Conservation (phyloP, 1,140 invertebrate genomes). For the Dermatophagoides farinae region DNA sequence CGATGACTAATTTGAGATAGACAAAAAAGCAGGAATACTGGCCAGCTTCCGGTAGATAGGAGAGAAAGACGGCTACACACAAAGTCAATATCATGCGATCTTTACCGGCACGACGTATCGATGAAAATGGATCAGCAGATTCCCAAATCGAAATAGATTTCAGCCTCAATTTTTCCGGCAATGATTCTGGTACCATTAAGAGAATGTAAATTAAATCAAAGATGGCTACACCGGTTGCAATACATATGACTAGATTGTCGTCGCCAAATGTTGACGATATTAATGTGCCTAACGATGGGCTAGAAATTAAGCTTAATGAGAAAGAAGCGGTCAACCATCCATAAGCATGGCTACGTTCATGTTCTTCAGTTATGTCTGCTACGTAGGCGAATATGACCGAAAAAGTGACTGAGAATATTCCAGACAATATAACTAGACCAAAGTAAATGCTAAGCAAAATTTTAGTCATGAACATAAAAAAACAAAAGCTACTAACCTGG, state of each 20-base stretch:
- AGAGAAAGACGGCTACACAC: constrained; percentile 89
- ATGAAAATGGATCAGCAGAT: constrained; percentile 89
- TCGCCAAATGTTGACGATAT: constrained; percentile 60
- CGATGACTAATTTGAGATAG: constrained; percentile 92
- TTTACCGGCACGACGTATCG: constrained; percentile 76
- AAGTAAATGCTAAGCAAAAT: constrained; percentile 69
- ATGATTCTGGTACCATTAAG: constrained; percentile 87
- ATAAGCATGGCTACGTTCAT: constrained; percentile 84
- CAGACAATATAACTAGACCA: constrained; percentile 95
- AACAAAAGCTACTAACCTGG: constrained; percentile 43
- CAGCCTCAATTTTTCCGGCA: constrained; percentile 74
- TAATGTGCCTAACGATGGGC: constrained; percentile 84
- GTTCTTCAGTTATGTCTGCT: constrained; percentile 94
- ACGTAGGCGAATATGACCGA: constrained; percentile 98
- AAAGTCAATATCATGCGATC: constrained; percentile 89
- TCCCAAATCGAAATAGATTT: constrained; percentile 62
- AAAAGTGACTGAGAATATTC: constrained; percentile 95
- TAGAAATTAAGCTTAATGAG: constrained; percentile 90
- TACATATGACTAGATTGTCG: constrained; percentile 79
- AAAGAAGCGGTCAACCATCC: constrained; percentile 91
- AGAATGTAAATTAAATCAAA: constrained; percentile 96
- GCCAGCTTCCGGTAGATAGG: constrained; percentile 89
- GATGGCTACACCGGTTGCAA: constrained; percentile 78
- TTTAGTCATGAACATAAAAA: not conserved
- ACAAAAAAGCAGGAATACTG: constrained; percentile 99